Evolutionary conservation across 2,888 invertebrate species (phyloP).

Genomic region (Drosophila antonietae): DNA sequence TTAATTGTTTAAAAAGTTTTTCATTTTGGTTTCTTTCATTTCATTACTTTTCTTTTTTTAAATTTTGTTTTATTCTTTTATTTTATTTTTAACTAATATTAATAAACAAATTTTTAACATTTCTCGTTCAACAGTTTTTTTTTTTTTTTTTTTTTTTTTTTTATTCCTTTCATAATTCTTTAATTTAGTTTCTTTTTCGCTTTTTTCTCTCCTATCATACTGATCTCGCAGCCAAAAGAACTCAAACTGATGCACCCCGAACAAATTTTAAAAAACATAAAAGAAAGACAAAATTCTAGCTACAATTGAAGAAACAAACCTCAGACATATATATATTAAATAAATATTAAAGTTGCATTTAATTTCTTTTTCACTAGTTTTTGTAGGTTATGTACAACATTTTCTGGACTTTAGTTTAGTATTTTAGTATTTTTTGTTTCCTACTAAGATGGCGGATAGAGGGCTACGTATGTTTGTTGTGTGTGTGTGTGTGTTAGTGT

Average conservation of each 20-base stretch:
- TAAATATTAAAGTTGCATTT: constrained; percentile 39
- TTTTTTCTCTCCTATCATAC: constrained; percentile 11
- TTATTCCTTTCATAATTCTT: constrained; percentile 18
- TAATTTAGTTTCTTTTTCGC: constrained; percentile 11
- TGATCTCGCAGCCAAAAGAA: constrained; percentile 41
- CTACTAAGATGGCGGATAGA: constrained; percentile 32
- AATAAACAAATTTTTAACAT: constrained; percentile 78
- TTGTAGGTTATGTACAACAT: constrained; percentile 69
- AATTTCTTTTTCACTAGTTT: constrained; percentile 26
- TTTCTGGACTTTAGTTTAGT: constrained; percentile 38
- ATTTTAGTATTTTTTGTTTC: constrained; percentile 30
- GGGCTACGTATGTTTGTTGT: constrained; percentile 25
- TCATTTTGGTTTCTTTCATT: constrained; percentile 17
- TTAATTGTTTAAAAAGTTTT: constrained; percentile 75
- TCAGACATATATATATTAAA: constrained; percentile 28
- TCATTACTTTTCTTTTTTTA: not conserved
- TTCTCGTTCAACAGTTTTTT: constrained; percentile 61
- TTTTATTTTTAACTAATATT: constrained; percentile 71
- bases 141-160: constrained; percentile 39
- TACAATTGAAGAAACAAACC: constrained; percentile 39
- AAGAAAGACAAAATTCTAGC: constrained; percentile 31
- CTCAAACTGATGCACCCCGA: constrained; percentile 42
- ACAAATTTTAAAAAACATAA: constrained; percentile 2
- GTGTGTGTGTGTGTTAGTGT: constrained; percentile 17
- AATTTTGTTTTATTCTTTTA: constrained; percentile 12